Evolutionary conservation across 2,888 invertebrate species (phyloP).

Genomic region (Gibbula magus): DNA sequence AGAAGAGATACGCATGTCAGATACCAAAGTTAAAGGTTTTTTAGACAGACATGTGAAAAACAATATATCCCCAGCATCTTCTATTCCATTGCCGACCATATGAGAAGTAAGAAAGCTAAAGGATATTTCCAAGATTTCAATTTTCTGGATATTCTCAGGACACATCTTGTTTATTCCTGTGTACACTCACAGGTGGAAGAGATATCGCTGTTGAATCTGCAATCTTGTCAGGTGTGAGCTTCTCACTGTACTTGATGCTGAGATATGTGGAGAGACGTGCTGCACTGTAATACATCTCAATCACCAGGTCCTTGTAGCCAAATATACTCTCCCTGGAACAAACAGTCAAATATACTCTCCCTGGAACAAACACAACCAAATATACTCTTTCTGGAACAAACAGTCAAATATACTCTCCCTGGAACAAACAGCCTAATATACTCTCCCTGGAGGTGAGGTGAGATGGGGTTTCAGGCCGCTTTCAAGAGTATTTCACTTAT

Average conservation of each 20-base stretch:
- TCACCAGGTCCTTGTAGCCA: slow-evolving; percentile 89
- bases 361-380: background rate
- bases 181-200: slow-evolving; percentile 4
- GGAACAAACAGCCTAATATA: background rate
- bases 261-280: slow-evolving; percentile 88
- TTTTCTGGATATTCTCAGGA: too few relatives aligned
- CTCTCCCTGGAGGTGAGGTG: too few relatives aligned
- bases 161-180: background rate
- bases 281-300: slow-evolving; percentile 88
- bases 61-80: too few relatives aligned
- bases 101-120: too few relatives aligned
- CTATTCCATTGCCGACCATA: too few relatives aligned
- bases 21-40: too few relatives aligned
- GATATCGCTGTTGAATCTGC: slow-evolving; percentile 76
- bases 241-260: slow-evolving; percentile 84
- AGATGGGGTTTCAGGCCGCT: too few relatives aligned
- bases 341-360: background rate
- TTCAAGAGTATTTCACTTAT: too few relatives aligned
- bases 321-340: slow-evolving; percentile 87
- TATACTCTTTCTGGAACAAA: background rate
- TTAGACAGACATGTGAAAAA: too few relatives aligned
- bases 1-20: too few relatives aligned
- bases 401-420: background rate
- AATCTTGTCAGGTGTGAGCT: slow-evolving; percentile 77
- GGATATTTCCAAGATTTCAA: background rate